Evolutionary conservation across 2,113 vertebrate species (phyloP).

Genomic region (Pontoporia blainvillei): DNA sequence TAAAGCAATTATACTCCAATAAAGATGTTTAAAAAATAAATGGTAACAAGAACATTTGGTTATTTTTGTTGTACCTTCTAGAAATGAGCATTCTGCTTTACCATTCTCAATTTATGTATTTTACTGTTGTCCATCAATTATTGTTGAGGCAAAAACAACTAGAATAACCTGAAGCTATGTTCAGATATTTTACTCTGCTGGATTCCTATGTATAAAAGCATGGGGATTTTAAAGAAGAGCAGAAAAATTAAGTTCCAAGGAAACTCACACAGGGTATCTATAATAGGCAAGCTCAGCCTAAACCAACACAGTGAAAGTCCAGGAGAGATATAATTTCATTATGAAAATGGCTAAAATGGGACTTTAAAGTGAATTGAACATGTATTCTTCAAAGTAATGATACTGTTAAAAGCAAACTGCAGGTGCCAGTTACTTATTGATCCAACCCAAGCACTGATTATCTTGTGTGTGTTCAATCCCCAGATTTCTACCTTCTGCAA

Average conservation of each 20-base stretch:
- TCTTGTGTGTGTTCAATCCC: conserved; percentile 54
- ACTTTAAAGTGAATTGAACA: background rate
- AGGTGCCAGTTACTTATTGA: conserved; percentile 77
- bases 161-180: background rate
- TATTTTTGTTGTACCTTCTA: background rate
- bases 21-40: too few species aligned
- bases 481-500: conserved; percentile 68
- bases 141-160: background rate
- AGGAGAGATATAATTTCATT: background rate
- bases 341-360: background rate
- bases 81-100: background rate
- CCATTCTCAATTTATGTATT: background rate
- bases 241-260: conserved; percentile 24
- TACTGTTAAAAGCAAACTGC: conserved; percentile 70
- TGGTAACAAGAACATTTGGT: background rate
- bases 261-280: background rate
- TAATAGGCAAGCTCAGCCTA: background rate
- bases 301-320: background rate
- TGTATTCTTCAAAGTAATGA: conserved; percentile 69
- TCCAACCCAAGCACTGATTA: conserved; percentile 67
- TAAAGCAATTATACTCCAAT: too few species aligned
- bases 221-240: background rate
- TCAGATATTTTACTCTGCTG: background rate
- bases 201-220: background rate
- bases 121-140: background rate